A percentile compares a stretch with the other conserved stretches of the same genome.
Conservation (phyloP, 2,797 vertebrate genomes). For the Ctenopoma multispine region DNA sequence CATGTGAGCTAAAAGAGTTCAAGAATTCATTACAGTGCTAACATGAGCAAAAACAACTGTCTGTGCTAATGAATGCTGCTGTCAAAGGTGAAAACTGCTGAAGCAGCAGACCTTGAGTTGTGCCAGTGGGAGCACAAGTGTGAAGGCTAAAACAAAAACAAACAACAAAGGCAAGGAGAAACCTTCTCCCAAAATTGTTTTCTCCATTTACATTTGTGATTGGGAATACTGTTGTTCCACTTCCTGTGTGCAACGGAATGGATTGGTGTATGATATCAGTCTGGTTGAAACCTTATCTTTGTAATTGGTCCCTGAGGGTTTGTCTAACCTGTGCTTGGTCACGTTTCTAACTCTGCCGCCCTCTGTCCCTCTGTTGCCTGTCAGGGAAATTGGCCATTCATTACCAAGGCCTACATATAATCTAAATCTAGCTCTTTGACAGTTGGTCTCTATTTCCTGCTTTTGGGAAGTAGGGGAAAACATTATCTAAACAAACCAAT, state of each 20-base stretch:
- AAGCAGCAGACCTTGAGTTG: constrained; percentile 37
- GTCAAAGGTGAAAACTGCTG: constrained; percentile 56
- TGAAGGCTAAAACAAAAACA: neutral
- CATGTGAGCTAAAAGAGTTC: constrained; percentile 43
- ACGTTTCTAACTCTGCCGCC: constrained; percentile 64
- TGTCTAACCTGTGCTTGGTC: constrained; percentile 71
- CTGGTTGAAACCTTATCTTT: constrained; percentile 74
- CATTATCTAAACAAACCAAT: constrained; percentile 64
- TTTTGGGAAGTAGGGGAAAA: constrained; percentile 53
- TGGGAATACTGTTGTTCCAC: constrained; percentile 68
- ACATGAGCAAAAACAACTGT: constrained; percentile 59
- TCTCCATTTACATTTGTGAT: constrained; percentile 50
- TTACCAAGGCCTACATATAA: constrained; percentile 63
- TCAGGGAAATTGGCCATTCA: constrained; percentile 64
- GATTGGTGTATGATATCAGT: constrained; percentile 62
- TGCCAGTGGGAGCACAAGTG: constrained; percentile 25
- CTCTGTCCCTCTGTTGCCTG: constrained; percentile 24
- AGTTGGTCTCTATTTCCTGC: constrained; percentile 65
- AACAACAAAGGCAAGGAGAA: neutral
- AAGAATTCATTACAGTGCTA: constrained; percentile 58
- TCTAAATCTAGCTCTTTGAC: constrained; percentile 72
- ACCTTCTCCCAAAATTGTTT: constrained; percentile 22
- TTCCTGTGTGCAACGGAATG: constrained; percentile 57
- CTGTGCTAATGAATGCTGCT: constrained; percentile 55
- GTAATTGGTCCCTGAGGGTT: constrained; percentile 72